Base-by-base conservation (phyloP, 2,888 invertebrate genomes). In the Macrophya alboannulata region DNA sequence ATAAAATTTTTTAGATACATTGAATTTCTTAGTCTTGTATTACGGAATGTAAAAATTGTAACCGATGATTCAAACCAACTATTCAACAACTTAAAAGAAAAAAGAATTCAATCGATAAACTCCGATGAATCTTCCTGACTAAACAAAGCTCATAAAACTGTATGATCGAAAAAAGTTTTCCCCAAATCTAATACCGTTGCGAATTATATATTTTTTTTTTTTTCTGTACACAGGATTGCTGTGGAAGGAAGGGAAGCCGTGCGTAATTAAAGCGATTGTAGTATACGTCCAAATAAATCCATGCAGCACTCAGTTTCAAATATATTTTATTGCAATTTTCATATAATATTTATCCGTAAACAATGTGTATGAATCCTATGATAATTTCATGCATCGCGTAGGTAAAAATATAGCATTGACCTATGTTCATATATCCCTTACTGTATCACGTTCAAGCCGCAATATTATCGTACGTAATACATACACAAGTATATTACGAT, bases 251-350 rank as follows among this genome's bases (percentile, higher is more conserved):
- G 85, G 85, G 77, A 79, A 85, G 85, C 85, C 85, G 77, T 85
- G 85, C 85, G 43, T 48, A 79, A 48, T 48, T n/a, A 65, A 85
- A 85, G 85, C 85, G 48, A 68, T 68, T 65, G 31, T 79, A 77
- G 40, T 79, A 25, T 31, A 68, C 85, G 74, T 17, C 25, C 51
- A 85, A 85, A 84, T 77, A 84, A 82, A 85, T 77, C 62, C 86
- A 86, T 82, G 76, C 76, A 72, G 48, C 85, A 86, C 84, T 86
- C 86, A 74, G 84, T 89, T 91, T 90, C 85, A 90, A 90, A 86
- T 87, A 90, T 88, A 85, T 88, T 92, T 92, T 92, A 92, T 92
- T 92, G 89, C 90, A 90, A 92, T 89, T 89, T 86, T 88, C 88
- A 87, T 88, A 90, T 90, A 90, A 90, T 88, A 88, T 85, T 87